Base-by-base conservation (phyloP, 2,888 invertebrate species). In the Muscina levida region DNA sequence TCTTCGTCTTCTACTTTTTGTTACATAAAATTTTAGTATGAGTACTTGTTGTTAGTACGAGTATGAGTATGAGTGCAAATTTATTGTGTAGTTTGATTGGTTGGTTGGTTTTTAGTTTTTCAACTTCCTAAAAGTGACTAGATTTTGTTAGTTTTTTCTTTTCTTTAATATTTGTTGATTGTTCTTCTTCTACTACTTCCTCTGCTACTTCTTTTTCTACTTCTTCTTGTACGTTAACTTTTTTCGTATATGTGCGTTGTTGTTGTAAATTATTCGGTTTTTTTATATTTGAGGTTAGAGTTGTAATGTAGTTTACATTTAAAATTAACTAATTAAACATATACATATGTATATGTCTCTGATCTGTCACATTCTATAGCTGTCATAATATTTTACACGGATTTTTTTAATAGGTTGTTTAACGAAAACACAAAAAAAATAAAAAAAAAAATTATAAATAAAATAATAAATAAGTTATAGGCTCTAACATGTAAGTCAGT, bases 51-150 rank as follows among this genome's bases (percentile, higher is more conserved):
- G 79, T 72, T 57, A 31, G 72, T 75, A 5, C 8, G 31, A n/a
- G n/a, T 31, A 5, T 82, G 76, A 72, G 48, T 79, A 77, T 83
- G 82, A 73, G 83, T 73, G 57, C 72, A 68, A 72, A 46, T 82
- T 79, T 79, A 70, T 57, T 26, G 72, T 72, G 82, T 74, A 66
- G 53, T 82, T 77, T n/a, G n/a, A n/a, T n/a, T n/a, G n/a, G n/a
- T n/a, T n/a, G n/a, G n/a, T n/a, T n/a, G n/a, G n/a, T n/a, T n/a
- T n/a, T 82, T 82, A 74, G 82, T 75, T 59, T 75, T 79, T 82
- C 84, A 77, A 82, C 85, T 85, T 87, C 85, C 87, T 87, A 87
- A 85, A 85, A 85, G 87, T 88, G 88, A 88, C 88, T 88, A 88
- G 88, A 88, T 87, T 87, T 85, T 85, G 85, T 85, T 84, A 62